Percentiles rank a stretch among this genome's conserved stretches.
These are phyloP conservation scores for Alouatta palliata DNA, from an alignment of 2,113 vertebrate genomes.

Conservation along the genomic window DNA sequence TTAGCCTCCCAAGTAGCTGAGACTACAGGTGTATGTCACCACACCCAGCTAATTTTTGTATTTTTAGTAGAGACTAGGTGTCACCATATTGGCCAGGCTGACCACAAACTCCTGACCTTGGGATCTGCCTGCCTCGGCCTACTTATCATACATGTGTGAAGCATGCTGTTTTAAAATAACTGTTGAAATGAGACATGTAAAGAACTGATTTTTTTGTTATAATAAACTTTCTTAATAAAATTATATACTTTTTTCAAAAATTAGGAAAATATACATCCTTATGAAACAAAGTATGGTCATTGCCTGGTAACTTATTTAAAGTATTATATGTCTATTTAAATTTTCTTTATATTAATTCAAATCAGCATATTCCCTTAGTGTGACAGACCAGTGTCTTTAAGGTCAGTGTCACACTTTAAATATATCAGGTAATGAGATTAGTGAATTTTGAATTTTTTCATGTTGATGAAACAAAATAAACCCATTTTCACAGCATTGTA, in stretches of 20 bases:
- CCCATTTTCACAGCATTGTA: background rate
- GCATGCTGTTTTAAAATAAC: background rate
- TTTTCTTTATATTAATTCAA: background rate
- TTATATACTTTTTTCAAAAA: background rate
- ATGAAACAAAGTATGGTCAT: background rate
- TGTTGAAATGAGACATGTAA: background rate
- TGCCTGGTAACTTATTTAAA: background rate
- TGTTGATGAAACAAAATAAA: slow-evolving; percentile 15
- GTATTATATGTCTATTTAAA: background rate
- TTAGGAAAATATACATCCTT: background rate
- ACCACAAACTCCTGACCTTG: too few species aligned
- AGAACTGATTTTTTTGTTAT: background rate
- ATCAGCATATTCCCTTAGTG: background rate
- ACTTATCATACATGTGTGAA: background rate
- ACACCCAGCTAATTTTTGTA: too few species aligned
- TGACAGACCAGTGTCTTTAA: background rate
- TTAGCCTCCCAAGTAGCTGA: too few species aligned
- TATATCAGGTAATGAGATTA: background rate
- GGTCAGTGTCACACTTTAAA: background rate
- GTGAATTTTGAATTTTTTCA: background rate
- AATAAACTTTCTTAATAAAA: background rate
- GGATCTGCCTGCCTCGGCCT: too few species aligned
- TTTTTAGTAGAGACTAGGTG: too few species aligned
- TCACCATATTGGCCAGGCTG: too few species aligned
- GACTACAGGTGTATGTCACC: too few species aligned